Conservation (phyloP, 2,113 vertebrate species). For the Otocyon megalotis region DNA sequence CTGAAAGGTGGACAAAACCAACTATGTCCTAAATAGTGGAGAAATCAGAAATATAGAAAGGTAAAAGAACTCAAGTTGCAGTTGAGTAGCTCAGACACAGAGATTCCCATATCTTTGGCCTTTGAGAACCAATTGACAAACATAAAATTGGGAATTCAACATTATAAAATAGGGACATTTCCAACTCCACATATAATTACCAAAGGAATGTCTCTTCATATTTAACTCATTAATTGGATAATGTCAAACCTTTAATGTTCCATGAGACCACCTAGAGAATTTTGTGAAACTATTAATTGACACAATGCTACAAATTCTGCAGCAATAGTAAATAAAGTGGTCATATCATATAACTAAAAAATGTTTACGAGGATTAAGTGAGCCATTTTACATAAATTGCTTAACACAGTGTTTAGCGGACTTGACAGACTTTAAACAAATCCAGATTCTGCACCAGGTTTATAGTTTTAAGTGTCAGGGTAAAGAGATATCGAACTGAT, state of each 20-base stretch:
- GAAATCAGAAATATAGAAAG: not conserved
- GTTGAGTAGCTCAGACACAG: not conserved
- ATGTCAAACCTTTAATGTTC: not conserved
- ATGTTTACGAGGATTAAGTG: not conserved
- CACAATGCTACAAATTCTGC: not conserved
- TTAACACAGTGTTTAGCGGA: not conserved
- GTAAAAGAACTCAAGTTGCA: not conserved
- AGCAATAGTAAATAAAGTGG: not conserved
- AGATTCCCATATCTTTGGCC: not conserved
- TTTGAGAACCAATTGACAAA: conserved; percentile 3
- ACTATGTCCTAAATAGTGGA: not conserved
- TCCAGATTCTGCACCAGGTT: not conserved
- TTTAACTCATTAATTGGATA: conserved; percentile 50
- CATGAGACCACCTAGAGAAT: not conserved
- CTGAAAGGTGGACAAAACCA: not conserved
- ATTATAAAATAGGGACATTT: not conserved
- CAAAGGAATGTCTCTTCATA: conserved; percentile 7
- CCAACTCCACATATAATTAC: not conserved
- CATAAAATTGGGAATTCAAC: not conserved
- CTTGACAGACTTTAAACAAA: not conserved
- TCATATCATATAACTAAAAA: not conserved
- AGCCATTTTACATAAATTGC: not conserved
- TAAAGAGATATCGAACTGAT: not conserved
- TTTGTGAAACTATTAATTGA: not conserved
- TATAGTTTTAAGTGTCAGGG: not conserved